phyloP scores from a whole-genome alignment of 2,888 invertebrate species.

The Criorhina ranunculi region DNA sequence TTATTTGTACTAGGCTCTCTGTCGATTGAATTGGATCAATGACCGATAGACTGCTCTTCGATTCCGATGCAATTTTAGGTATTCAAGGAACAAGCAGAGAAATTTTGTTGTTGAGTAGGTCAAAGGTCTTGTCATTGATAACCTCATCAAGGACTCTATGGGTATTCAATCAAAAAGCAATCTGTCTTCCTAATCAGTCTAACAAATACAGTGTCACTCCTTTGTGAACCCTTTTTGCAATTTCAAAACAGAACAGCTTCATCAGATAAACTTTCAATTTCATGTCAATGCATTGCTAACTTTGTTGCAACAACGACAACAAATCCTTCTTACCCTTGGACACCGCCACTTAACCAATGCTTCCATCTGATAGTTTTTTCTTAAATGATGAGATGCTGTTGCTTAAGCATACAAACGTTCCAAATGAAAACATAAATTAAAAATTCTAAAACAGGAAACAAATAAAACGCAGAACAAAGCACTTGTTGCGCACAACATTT shows the following conservation, averaged over 20 bases:
- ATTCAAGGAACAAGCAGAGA: too few relatives aligned
- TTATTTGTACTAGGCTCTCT: too few relatives aligned
- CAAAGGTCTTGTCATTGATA: too few relatives aligned
- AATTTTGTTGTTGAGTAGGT: too few relatives aligned
- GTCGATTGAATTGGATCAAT: too few relatives aligned
- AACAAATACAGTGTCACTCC: too few relatives aligned
- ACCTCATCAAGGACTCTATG: too few relatives aligned
- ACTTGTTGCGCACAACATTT: conserved; percentile 55
- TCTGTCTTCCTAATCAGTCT: too few relatives aligned
- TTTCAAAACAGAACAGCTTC: background rate
- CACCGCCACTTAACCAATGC: conserved; percentile 7
- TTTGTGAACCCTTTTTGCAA: too few relatives aligned
- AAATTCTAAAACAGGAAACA: conserved; percentile 51
- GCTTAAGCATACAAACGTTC: conserved; percentile 20
- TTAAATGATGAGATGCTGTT: conserved; percentile 14
- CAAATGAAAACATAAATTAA: conserved; percentile 42
- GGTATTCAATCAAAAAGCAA: too few relatives aligned
- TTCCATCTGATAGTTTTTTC: conserved; percentile 20
- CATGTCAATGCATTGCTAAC: background rate
- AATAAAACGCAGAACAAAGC: conserved; percentile 48
- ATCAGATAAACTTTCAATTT: conserved; percentile 20
- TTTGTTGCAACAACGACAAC: background rate
- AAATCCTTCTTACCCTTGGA: background rate
- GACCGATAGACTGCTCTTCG: too few relatives aligned
- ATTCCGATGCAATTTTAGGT: too few relatives aligned